Evolutionary conservation across 2,888 invertebrate genomes (phyloP).

Genomic region (Junonia oenone): DNA sequence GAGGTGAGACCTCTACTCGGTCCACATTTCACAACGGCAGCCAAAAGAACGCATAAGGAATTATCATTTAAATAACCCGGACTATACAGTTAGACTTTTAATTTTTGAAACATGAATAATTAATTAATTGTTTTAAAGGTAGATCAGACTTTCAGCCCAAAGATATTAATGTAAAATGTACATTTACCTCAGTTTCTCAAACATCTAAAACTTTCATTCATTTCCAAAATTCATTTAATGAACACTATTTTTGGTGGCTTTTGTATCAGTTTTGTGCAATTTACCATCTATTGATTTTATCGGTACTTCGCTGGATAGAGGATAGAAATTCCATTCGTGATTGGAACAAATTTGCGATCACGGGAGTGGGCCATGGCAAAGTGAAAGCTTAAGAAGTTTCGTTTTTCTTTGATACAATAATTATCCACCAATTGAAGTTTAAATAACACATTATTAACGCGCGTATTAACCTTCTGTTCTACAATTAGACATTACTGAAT

Average conservation of each 20-base stretch:
- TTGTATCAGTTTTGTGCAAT: constrained; percentile 1
- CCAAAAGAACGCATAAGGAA: constrained; percentile 48
- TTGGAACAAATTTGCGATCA: constrained; percentile 57
- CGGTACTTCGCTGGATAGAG: constrained; percentile 10
- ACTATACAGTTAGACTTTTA: too few species aligned
- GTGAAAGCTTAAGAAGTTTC: constrained; percentile 64
- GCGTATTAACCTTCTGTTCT: constrained; percentile 4
- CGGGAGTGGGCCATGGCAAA: constrained; percentile 45
- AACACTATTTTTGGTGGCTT: not conserved
- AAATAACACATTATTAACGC: too few species aligned
- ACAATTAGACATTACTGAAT: constrained; percentile 19
- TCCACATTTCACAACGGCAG: constrained; percentile 71
- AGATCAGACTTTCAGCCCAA: too few species aligned
- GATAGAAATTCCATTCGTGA: constrained; percentile 35
- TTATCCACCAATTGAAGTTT: too few species aligned
- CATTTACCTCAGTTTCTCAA: too few species aligned
- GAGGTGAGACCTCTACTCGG: constrained; percentile 63
- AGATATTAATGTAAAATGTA: too few species aligned
- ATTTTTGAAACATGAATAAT: too few species aligned
- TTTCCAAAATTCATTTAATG: not conserved
- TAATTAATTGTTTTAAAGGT: too few species aligned
- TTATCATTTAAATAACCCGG: too few species aligned
- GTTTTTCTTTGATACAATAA: constrained; percentile 49
- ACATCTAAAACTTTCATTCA: not conserved
- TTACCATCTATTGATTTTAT: constrained; percentile 3